A percentile compares a stretch with the other conserved stretches of the same genome.
Evolutionary conservation across 2,888 invertebrate species (phyloP).

Genomic region (Calliphora vomitoria): DNA sequence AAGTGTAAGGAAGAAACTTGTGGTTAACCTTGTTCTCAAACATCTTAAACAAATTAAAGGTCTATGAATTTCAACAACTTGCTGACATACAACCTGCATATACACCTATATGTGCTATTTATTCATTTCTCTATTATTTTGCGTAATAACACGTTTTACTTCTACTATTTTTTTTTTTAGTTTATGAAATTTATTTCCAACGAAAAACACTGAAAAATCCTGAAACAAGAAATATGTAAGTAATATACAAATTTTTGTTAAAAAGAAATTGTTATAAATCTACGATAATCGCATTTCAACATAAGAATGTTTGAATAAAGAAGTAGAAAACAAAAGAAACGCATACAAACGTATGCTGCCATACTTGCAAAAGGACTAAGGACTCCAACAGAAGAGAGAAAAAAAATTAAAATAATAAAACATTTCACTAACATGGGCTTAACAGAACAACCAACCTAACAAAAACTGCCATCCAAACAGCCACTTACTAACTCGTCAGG

Average conservation of each 20-base stretch:
- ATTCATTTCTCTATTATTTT: background rate
- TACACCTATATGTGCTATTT: background rate
- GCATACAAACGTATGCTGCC: background rate
- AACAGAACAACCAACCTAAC: conserved; percentile 8
- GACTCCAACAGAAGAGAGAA: background rate
- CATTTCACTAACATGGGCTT: conserved; percentile 22
- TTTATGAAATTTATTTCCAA: background rate
- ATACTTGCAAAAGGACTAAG: conserved; percentile 10
- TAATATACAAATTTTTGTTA: background rate
- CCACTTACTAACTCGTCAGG: conserved; percentile 48
- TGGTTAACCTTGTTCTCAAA: no score
- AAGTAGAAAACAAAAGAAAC: background rate
- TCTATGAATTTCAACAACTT: conserved; percentile 6
- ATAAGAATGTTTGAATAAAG: background rate
- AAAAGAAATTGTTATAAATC: conserved; percentile 5
- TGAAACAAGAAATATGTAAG: background rate
- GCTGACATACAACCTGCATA: background rate
- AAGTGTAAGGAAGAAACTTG: no score
- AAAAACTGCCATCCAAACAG: conserved; percentile 21
- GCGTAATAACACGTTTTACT: background rate
- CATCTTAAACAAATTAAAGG: conserved; percentile 12
- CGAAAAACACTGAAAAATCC: background rate
- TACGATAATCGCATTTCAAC: conserved; percentile 3
- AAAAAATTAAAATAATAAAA: conserved; percentile 23
- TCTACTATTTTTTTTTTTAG: background rate